Base-by-base conservation (phyloP, 2,888 invertebrate genomes). In the Amphipoea oculea region DNA sequence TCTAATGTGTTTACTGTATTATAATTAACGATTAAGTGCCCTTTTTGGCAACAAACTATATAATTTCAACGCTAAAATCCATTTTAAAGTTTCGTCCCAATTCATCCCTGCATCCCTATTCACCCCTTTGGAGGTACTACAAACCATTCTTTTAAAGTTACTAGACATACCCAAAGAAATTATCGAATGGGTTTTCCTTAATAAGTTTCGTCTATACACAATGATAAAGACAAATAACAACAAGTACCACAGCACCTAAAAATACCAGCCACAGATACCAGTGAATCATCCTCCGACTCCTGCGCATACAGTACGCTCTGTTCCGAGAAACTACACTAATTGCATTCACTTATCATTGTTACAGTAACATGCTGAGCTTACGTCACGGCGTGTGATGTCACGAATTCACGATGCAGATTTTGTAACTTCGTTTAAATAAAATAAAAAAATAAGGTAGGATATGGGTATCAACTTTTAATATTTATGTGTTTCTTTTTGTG, bases 251-350 rank as follows among this genome's bases (percentile, higher is more conserved):
- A 80, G 29, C 65, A 70, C 48, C 65, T 71, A 63, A 63, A 77
- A 82, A 83, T 86, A 79, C 51, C 76, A 79, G 71, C 14, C 54
- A 63, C 62, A 60, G 74, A 75, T 75, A 86, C 29, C 48, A 71
- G 36, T 85, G 84, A 85, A 74, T 85, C 79, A 85, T 86, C 66
- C 29, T 57, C 42, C 40, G 68, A 74, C 68, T 78, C 74, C 83
- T 78, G 75, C 65, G 79, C 79, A 86, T 67, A 78, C 76, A 81
- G 40, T 72, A 42, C 20, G 42, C 51, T 67, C 66, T 76, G 76
- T 86, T 84, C 84, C 36, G 17, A 86, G 85, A 84, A 86, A 69
- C 76, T 54, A 75, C 68, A 79, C 88, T 86, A 86, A 87, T 87
- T 86, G 78, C 69, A 81, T 76, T 84, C 68, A 81, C 78, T 85